These are phyloP conservation scores for Eudasyphora cyanicolor DNA, from an alignment of 2,888 invertebrate species.

Conservation along the genomic window DNA sequence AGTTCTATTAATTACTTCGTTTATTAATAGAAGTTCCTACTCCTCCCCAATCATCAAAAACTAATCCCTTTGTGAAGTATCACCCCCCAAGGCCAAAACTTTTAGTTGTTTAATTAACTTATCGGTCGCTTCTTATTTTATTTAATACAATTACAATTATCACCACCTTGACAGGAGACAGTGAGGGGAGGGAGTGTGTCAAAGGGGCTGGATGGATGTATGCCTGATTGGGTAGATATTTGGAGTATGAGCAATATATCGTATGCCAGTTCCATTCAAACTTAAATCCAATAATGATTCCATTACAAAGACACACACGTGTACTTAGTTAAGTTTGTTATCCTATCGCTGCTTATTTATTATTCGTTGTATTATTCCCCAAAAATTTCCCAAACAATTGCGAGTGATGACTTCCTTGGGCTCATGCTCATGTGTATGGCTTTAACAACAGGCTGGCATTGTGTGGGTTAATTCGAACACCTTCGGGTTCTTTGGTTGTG, in stretches of 20 bases:
- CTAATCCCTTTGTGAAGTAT: not conserved
- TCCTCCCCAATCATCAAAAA: not conserved
- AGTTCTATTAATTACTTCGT: too few relatives aligned
- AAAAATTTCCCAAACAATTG: not conserved
- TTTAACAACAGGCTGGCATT: too few relatives aligned
- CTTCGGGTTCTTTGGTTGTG: not conserved
- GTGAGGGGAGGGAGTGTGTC: not conserved
- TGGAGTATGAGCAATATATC: too few relatives aligned
- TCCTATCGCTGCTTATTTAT: conserved; percentile 5
- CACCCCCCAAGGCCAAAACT: not conserved
- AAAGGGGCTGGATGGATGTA: not conserved
- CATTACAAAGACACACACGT: conserved; percentile 50
- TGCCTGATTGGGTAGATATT: not conserved
- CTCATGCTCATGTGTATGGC: not conserved
- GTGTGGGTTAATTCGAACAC: not conserved
- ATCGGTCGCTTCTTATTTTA: conserved; percentile 21
- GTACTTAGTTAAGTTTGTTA: conserved; percentile 25
- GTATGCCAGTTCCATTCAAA: not conserved
- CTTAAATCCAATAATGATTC: conserved; percentile 61
- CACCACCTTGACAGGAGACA: not conserved
- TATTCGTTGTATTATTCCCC: too few relatives aligned
- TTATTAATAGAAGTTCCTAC: not conserved
- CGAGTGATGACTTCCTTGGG: not conserved
- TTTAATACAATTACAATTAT: conserved; percentile 50
- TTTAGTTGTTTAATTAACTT: conserved; percentile 55